phyloP scores from a whole-genome alignment of 1,140 invertebrate genomes.

The Drosophila fuyamai region DNA sequence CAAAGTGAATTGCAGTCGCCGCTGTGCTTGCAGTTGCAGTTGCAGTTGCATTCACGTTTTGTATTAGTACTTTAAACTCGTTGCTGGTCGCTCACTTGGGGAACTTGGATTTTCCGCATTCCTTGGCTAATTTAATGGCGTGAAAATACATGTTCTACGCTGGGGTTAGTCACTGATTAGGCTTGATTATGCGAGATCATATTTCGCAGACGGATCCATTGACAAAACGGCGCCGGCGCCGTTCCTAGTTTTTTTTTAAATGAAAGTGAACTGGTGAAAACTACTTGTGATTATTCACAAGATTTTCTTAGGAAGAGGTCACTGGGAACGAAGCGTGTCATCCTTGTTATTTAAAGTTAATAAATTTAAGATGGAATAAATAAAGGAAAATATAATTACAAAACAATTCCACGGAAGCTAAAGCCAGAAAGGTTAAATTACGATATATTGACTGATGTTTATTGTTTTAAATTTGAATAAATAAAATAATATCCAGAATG shows the following conservation, averaged over 20 bases:
- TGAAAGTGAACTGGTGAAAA: slow-evolving; percentile 40
- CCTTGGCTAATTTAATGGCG: slow-evolving; percentile 73
- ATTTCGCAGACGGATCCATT: slow-evolving; percentile 56
- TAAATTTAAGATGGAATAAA: too few species aligned
- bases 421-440: too few species aligned
- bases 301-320: neutral
- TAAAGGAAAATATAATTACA: too few species aligned
- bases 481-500: too few species aligned
- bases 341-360: neutral
- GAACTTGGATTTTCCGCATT: slow-evolving; percentile 75
- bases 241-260: slow-evolving; percentile 15
- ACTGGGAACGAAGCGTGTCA: neutral
- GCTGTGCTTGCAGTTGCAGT: slow-evolving; percentile 21
- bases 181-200: slow-evolving; percentile 68
- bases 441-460: too few species aligned
- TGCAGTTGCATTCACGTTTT: slow-evolving; percentile 52
- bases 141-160: slow-evolving; percentile 58
- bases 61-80: slow-evolving; percentile 58
- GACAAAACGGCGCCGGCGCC: slow-evolving; percentile 65
- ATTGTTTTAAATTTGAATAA: too few species aligned
- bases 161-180: slow-evolving; percentile 58
- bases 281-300: neutral
- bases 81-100: slow-evolving; percentile 42
- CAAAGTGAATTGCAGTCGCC: slow-evolving; percentile 50
- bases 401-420: too few species aligned